These are phyloP conservation scores for Morone saxatilis DNA, from an alignment of 2,113 vertebrate species.

Conservation along the genomic window DNA sequence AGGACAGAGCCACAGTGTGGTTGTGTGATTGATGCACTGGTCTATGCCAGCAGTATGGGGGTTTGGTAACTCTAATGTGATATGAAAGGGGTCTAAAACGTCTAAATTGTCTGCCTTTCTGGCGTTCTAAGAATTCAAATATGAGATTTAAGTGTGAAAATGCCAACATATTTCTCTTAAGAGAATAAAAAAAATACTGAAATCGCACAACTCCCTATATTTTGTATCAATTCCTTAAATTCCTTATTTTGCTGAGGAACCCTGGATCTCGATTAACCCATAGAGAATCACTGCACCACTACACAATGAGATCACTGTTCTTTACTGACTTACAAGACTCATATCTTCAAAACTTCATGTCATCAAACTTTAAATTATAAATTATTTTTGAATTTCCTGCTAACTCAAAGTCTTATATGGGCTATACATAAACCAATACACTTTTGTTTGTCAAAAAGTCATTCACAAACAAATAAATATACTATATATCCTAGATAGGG, in stretches of 20 bases:
- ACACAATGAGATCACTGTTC: slow-evolving; percentile 5
- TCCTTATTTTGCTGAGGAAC: not conserved
- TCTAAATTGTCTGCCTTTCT: not conserved
- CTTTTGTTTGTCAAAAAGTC: too few species aligned
- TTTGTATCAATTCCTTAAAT: not conserved
- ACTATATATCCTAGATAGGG: too few species aligned
- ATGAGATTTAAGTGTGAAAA: not conserved
- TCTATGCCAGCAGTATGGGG: not conserved
- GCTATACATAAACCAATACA: too few species aligned
- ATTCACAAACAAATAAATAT: too few species aligned
- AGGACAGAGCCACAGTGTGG: slow-evolving; percentile 16
- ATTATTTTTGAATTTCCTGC: not conserved
- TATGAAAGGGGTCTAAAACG: not conserved
- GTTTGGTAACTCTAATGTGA: not conserved
- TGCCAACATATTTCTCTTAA: not conserved
- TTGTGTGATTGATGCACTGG: slow-evolving; percentile 5
- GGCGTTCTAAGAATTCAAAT: not conserved
- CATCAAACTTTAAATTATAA: not conserved
- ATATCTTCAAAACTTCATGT: not conserved
- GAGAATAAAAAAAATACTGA: not conserved
- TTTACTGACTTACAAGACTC: slow-evolving; percentile 5
- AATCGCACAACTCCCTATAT: not conserved
- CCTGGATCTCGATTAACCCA: not conserved
- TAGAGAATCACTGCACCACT: not conserved
- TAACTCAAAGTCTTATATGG: not conserved